phyloP scores from a whole-genome alignment of 2,888 invertebrate species.

The Orthosia gracilis region DNA sequence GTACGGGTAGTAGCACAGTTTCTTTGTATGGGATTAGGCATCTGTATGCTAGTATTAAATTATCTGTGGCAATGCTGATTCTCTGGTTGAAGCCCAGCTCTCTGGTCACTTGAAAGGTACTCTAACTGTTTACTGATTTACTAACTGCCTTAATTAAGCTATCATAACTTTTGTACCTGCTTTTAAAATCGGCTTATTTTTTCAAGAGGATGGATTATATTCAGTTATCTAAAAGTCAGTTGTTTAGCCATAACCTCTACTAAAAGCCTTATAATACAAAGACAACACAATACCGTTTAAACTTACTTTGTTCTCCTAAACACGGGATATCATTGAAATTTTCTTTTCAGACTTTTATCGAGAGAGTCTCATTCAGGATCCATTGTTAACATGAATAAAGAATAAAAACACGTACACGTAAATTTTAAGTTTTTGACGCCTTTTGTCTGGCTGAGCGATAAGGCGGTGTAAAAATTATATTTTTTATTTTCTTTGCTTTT shows the following conservation, averaged over 20 bases:
- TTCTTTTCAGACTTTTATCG: slow-evolving; percentile 27
- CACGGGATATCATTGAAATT: slow-evolving; percentile 37
- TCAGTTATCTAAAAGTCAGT: background rate
- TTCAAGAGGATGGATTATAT: background rate
- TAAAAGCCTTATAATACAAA: slow-evolving; percentile 7
- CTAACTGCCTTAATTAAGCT: no score
- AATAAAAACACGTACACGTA: background rate
- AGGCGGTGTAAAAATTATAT: background rate
- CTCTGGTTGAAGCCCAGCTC: no score
- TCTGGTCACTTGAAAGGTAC: no score
- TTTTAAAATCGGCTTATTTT: no score
- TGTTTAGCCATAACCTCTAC: slow-evolving; percentile 2
- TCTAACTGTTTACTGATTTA: no score
- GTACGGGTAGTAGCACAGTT: no score
- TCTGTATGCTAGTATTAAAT: no score
- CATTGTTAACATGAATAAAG: slow-evolving; percentile 34
- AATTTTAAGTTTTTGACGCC: background rate
- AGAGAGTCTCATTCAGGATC: background rate
- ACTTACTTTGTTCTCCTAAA: slow-evolving; percentile 19
- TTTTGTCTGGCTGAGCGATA: background rate
- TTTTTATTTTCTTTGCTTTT: no score
- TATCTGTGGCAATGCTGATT: no score
- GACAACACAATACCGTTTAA: slow-evolving; percentile 14
- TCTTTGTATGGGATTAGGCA: no score
- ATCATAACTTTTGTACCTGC: no score